Evolutionary conservation across 2,797 vertebrate species (phyloP), one percentile per base, ranked within the genome.

Genomic region (Karalla daura): DNA sequence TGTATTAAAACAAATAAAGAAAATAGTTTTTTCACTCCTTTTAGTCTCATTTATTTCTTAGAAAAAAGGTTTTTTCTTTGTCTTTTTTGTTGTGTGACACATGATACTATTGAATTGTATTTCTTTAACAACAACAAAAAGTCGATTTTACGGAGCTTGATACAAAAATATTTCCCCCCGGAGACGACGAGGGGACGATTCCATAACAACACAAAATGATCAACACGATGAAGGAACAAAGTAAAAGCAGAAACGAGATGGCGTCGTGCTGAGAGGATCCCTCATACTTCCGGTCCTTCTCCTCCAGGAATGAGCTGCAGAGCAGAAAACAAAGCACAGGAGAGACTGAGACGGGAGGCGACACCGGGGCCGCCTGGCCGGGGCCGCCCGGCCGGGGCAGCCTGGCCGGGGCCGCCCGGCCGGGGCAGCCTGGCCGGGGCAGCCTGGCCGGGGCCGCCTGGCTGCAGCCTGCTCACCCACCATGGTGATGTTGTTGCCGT

Each of bases 401-500:
- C n/a, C n/a, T n/a, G n/a, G n/a, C n/a, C n/a, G n/a, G n/a, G n/a
- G n/a, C n/a, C n/a, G n/a, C n/a, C n/a, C n/a, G n/a, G n/a, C n/a
- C n/a, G n/a, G n/a, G n/a, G n/a, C n/a, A n/a, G n/a, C n/a, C n/a
- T n/a, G n/a, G n/a, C n/a, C n/a, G n/a, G n/a, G n/a, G n/a, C n/a
- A n/a, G n/a, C n/a, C n/a, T n/a, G n/a, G n/a, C n/a, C n/a, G n/a
- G n/a, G n/a, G n/a, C n/a, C n/a, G n/a, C n/a, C n/a, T n/a, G n/a
- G n/a, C 3, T 3, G 15, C 7, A 37, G 35, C 4, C 11, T 4
- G 6, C 11, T 36, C 13, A 6, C 91, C 74, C 88, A 98, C 96
- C 97, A 98, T 98, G 20, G 96, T 98, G 91, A 97, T 98, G 89
- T 99, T 98, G 69, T 98, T 98, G 82, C 97, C 96, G 41, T 98